Base-by-base conservation (phyloP, 2,888 invertebrate genomes). In the Cataglyphis albicans region DNA sequence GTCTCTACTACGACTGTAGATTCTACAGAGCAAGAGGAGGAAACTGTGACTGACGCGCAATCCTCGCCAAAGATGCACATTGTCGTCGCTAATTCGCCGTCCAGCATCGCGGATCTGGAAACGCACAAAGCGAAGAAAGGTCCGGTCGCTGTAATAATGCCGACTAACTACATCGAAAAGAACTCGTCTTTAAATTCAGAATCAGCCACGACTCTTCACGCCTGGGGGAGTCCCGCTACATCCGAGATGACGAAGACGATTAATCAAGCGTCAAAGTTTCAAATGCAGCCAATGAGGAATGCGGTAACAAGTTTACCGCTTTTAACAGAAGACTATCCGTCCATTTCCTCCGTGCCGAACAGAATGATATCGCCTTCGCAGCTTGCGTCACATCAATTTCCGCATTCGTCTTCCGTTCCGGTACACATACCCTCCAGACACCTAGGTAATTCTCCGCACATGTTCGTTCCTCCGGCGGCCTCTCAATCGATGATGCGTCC, bases 91-190 rank as follows among this genome's bases (percentile, higher is more conserved):
- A 93, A 93, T 73, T 87, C 92, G 1, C 86, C 92, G 0, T 81
- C 89, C 0, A 65, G 21, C 18, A 48, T 48, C 4, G 15, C 64
- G 3, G 84, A 87, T 3, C 25, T 63, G 3, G 87, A 88, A 10
- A 81, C 80, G 12, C 80, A 88, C 4, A 72, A 73, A 0, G 55
- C 83, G 35, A 87, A 85, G 5, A 88, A 84, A 4, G 87, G 78
- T 0, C 86, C 91, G 0, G 90, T 93, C n/a, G 82, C 92, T 0
- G 90, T 93, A 1, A 91, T 93, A 1, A 92, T 93, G 91, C 91
- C 93, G 10, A 87, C 87, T 0, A 92, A 92, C 64, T 92, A 92
- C 59, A 48, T 85, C 3, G 88, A 90, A 9, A 87, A 78, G n/a
- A 90, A 84, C 21, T 7, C 25, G 10, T 84, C 84, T 25, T 10